Percentiles rank a stretch among this genome's conserved stretches.
Evolutionary conservation across 2,888 invertebrate genomes (phyloP).

Genomic region (Diarsia mendica): DNA sequence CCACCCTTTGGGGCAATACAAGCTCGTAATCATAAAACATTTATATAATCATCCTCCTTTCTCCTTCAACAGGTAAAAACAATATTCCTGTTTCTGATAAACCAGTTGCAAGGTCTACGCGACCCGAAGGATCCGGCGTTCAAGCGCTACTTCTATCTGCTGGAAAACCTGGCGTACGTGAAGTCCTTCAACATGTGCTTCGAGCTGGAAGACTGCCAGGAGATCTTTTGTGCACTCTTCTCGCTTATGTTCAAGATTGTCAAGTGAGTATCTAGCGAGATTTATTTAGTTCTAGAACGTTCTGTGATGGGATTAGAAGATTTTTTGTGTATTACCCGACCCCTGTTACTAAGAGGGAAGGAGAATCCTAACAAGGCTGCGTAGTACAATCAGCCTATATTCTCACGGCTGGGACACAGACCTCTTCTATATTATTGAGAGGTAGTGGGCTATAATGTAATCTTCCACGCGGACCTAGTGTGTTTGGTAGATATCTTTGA

Average conservation of each 20-base stretch:
- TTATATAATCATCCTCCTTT: neutral
- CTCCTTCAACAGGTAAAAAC: slow-evolving; percentile 89
- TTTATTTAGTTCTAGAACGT: neutral
- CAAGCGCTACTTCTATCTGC: slow-evolving; percentile 98
- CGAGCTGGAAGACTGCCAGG: slow-evolving; percentile 98
- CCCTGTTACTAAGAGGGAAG: neutral
- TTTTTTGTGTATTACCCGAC: neutral
- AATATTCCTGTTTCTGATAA: slow-evolving; percentile 98
- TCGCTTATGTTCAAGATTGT: slow-evolving; percentile 98
- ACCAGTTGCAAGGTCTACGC: slow-evolving; percentile 97
- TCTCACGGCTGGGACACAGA: too few relatives aligned
- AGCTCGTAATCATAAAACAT: neutral
- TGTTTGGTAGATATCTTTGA: too few relatives aligned
- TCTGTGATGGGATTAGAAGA: neutral
- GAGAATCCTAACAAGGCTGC: too few relatives aligned
- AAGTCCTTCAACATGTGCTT: slow-evolving; percentile 99
- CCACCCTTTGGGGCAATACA: neutral
- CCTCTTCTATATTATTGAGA: too few relatives aligned
- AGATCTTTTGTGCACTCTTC: slow-evolving; percentile 98
- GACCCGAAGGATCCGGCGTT: slow-evolving; percentile 99
- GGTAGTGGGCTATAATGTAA: too few relatives aligned
- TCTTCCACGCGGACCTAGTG: too few relatives aligned
- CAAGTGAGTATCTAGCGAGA: slow-evolving; percentile 92
- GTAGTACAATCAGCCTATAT: too few relatives aligned
- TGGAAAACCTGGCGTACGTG: slow-evolving; percentile 99